Base-by-base conservation (phyloP, 2,797 vertebrate genomes). In the Scomberomorus guttatus region DNA sequence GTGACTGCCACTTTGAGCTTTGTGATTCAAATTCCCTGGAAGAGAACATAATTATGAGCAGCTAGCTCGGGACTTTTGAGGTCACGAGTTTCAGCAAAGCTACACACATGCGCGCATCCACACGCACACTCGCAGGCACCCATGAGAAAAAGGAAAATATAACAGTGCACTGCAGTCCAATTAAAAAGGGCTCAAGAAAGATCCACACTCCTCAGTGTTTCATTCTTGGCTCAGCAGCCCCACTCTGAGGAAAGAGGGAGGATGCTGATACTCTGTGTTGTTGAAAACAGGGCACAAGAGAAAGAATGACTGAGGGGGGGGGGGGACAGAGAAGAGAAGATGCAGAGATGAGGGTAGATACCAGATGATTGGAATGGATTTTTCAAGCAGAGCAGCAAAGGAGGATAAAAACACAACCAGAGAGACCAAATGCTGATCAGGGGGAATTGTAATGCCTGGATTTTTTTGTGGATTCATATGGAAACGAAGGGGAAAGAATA, bases 201-300 rank as follows among this genome's bases (percentile, higher is more conserved):
- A 78, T 34, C 29, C 57, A 9, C 57, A 9, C 27, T 24, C 59
- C 57, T 50, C 24, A 12, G 27, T 11, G 72, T 73, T 63, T 77
- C 69, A 74, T 80, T 87, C 74, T 75, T 42, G 2, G 75, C 84
- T 91, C 87, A 82, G 88, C 79, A 89, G 82, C 77, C 85, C 81
- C 84, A 64, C 78, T 85, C 77, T 71, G 83, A 85, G 80, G 81
- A 75, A 34, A 70, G 48, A 55, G 56, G 34, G 54, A 34, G 24
- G 63, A 75, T 1, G 66, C 69, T 4, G 69, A 66, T 44, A 12
- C 56, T 5, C 56, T 72, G 75, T 32, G 62, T 46, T 12, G 20
- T 17, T 2, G 4, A 48, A 65, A 52, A 67, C 6, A 69, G 37
- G 17, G 20, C 1, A 17, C 0, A 8, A 24, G 55, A 52, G 34